Conservation (phyloP, 2,888 invertebrate species). For the Drosophila kambysellisi region DNA sequence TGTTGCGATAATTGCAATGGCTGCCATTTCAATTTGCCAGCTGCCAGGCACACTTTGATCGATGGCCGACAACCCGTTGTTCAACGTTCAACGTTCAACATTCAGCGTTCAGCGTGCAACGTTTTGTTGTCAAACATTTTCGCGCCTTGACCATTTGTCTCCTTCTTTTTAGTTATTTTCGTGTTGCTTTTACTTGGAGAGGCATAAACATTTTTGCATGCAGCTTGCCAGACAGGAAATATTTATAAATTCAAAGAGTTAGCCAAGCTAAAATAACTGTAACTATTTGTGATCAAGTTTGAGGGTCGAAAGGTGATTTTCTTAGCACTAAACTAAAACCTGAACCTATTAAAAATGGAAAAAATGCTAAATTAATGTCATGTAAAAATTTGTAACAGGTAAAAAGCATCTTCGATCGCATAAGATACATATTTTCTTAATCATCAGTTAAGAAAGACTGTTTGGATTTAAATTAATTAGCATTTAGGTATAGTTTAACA, state of each 20-base stretch:
- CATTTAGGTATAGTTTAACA: background rate
- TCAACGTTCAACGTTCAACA: background rate
- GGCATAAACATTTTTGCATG: background rate
- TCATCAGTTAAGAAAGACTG: background rate
- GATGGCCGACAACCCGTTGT: conserved; percentile 63
- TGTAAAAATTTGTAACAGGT: background rate
- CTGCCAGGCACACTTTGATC: conserved; percentile 67
- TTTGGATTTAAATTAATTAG: background rate
- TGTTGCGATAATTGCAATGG: conserved; percentile 68
- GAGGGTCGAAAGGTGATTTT: background rate
- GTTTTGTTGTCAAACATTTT: conserved; percentile 75
- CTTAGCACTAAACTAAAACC: background rate
- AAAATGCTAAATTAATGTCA: accelerated
- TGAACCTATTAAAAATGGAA: background rate
- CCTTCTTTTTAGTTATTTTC: conserved; percentile 22
- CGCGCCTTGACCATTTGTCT: conserved; percentile 78
- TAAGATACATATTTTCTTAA: background rate
- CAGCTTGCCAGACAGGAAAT: background rate
- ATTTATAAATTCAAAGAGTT: background rate
- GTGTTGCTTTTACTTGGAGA: background rate
- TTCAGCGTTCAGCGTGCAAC: conserved; percentile 13
- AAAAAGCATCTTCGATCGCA: background rate
- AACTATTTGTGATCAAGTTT: background rate
- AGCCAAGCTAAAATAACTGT: background rate
- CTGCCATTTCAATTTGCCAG: conserved; percentile 75